Percentiles rank a stretch among this genome's conserved stretches.
Conservation (phyloP, 2,888 invertebrate species). For the Pristionchus exspectatus region DNA sequence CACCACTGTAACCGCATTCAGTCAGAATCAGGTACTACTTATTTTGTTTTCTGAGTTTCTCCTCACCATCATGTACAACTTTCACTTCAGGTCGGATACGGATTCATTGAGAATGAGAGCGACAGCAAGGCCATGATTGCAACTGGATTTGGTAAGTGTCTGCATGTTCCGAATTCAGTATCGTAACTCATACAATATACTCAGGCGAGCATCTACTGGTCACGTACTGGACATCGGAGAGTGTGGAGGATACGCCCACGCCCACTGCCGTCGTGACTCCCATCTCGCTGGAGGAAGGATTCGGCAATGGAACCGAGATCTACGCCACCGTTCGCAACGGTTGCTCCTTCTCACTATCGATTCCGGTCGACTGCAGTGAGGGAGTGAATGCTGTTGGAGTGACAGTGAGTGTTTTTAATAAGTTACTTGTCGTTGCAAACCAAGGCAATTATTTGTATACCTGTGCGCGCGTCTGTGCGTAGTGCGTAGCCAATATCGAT, state of each 20-base stretch:
- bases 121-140: background rate
- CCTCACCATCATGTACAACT: no score
- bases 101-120: background rate
- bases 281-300: background rate
- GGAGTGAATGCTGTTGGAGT: constrained; percentile 10
- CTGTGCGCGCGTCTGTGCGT: no score
- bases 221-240: constrained; percentile 25
- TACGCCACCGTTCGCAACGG: background rate
- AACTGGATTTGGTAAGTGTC: background rate
- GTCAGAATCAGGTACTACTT: background rate
- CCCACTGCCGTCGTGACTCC: constrained; percentile 19
- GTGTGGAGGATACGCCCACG: background rate
- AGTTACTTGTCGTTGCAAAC: no score
- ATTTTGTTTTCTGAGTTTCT: background rate
- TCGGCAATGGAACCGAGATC: background rate
- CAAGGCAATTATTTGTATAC: no score
- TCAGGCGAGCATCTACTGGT: constrained; percentile 22
- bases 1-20: background rate
- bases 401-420: background rate
- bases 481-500: no score
- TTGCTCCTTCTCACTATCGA: constrained; percentile 17
- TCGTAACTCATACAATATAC: background rate
- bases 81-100: constrained; percentile 9
- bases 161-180: no score
- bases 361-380: background rate